Percentiles rank a stretch among this genome's conserved stretches.
phyloP scores from a whole-genome alignment of 2,888 invertebrate species.

The Gandaritis pyraliata region DNA sequence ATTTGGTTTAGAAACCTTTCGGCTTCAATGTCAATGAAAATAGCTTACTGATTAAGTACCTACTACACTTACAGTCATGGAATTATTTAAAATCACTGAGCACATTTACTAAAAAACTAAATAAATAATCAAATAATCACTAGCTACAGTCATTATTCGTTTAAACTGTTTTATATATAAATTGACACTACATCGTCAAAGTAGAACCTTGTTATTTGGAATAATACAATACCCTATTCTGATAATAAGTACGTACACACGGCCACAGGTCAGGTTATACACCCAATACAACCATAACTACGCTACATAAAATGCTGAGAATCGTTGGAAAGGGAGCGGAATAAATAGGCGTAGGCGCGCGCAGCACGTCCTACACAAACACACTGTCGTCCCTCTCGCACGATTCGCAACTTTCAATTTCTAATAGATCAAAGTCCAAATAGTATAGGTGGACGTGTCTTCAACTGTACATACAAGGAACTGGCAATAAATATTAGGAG shows the following conservation, averaged over 20 bases:
- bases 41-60: neutral
- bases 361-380: no score
- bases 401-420: no score
- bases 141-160: neutral
- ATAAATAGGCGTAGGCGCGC: no score
- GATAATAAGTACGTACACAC: constrained; percentile 12
- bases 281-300: no score
- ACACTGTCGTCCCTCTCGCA: no score
- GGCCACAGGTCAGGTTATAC: no score
- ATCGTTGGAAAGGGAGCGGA: no score
- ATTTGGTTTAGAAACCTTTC: neutral
- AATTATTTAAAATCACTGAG: constrained; percentile 10
- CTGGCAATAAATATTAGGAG: neutral
- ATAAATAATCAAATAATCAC: constrained; percentile 8
- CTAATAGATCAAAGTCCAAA: no score
- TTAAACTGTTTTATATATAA: neutral
- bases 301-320: no score
- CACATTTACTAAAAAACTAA: constrained; percentile 6
- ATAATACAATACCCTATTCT: constrained; percentile 1
- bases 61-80: neutral
- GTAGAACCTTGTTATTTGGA: neutral
- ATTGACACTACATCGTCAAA: no score
- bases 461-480: no score
- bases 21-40: constrained; percentile 1
- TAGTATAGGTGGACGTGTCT: no score